These are phyloP conservation scores for Eumerus sabulonum DNA, from an alignment of 2,888 invertebrate species.

Conservation along the genomic window DNA sequence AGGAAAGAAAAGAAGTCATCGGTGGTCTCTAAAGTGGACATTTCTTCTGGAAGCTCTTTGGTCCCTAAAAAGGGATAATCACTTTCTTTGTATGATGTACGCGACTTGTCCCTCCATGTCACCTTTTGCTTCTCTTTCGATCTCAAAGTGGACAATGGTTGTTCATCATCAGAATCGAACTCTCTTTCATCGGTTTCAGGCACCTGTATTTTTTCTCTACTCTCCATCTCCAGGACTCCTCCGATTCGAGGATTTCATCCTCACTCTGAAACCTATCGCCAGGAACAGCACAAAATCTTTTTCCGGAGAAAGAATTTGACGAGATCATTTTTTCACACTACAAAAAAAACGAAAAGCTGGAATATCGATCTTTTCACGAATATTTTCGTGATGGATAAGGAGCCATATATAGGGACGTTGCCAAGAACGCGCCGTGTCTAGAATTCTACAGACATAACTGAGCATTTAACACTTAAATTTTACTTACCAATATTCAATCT, in stretches of 20 bases:
- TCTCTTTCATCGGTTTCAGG: slow-evolving; percentile 32
- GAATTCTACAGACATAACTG: slow-evolving; percentile 24
- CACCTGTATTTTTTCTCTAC: slow-evolving; percentile 27
- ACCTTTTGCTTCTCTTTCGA: too few relatives aligned
- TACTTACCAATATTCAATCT: slow-evolving; percentile 34
- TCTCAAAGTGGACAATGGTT: too few relatives aligned
- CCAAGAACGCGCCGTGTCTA: slow-evolving; percentile 19
- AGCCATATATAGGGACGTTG: slow-evolving; percentile 23
- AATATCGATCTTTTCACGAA: too few relatives aligned
- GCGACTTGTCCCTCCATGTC: too few relatives aligned
- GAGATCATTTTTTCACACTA: slow-evolving; percentile 31
- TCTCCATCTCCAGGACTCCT: slow-evolving; percentile 11
- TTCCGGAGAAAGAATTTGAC: slow-evolving; percentile 21
- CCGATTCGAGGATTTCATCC: too few relatives aligned
- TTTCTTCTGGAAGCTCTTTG: too few relatives aligned
- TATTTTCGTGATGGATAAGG: slow-evolving; percentile 15
- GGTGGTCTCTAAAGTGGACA: slow-evolving; percentile 19
- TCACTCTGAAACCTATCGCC: too few relatives aligned
- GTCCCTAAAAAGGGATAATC: too few relatives aligned
- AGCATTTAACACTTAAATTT: slow-evolving; percentile 25
- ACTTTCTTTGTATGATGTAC: too few relatives aligned
- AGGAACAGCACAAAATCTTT: slow-evolving; percentile 12
- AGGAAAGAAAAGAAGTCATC: slow-evolving; percentile 27
- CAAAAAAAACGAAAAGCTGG: slow-evolving; percentile 13
- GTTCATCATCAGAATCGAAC: slow-evolving; percentile 29